Percentiles rank a stretch among this genome's conserved stretches.
Evolutionary conservation across 2,113 vertebrate species (phyloP).

Genomic region (Pipa parva): DNA sequence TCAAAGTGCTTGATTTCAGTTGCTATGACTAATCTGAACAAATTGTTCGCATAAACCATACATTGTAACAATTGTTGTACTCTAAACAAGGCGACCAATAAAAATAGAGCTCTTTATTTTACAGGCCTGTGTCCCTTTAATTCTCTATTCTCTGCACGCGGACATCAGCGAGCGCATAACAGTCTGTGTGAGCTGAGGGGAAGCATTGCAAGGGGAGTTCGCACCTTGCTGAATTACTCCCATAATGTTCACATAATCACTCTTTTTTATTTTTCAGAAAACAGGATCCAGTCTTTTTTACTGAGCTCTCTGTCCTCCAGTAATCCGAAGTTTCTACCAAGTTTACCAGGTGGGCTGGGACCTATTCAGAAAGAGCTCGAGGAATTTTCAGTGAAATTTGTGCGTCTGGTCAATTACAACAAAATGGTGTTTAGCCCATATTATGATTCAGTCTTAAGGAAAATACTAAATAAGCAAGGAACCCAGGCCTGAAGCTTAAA

Average conservation of each 20-base stretch:
- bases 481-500: background rate
- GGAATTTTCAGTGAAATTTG: conserved; percentile 75
- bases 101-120: too few relatives aligned
- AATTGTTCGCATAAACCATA: too few relatives aligned
- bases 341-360: conserved; percentile 77
- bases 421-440: conserved; percentile 94
- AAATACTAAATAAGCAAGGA: conserved; percentile 59
- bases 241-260: background rate
- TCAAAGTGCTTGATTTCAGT: too few relatives aligned
- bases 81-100: too few relatives aligned
- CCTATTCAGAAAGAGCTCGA: conserved; percentile 84
- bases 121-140: too few relatives aligned
- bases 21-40: too few relatives aligned
- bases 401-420: conserved; percentile 90
- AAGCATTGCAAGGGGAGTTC: too few relatives aligned
- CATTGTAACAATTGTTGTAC: too few relatives aligned
- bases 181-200: too few relatives aligned
- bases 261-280: conserved; percentile 63
- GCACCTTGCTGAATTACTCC: too few relatives aligned
- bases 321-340: conserved; percentile 65
- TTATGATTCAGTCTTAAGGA: conserved; percentile 80
- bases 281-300: conserved; percentile 79
- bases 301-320: conserved; percentile 72
- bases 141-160: too few relatives aligned
- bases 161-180: too few relatives aligned